Evolutionary conservation across 2,797 vertebrate genomes (phyloP).

Genomic region (Acanthornis magna): DNA sequence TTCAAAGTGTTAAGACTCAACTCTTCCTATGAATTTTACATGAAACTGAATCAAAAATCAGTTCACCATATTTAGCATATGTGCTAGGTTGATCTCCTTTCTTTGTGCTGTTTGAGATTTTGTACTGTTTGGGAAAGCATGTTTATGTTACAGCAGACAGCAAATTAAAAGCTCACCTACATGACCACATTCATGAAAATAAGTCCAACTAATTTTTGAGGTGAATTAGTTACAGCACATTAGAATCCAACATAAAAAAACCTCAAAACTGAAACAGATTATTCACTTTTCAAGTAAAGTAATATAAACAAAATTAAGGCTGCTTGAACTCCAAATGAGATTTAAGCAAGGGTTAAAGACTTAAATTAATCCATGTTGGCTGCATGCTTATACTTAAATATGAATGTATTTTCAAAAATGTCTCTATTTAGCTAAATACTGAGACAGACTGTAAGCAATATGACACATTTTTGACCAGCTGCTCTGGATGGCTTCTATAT

Average conservation of each 20-base stretch:
- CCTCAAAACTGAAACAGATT: background rate
- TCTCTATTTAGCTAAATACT: background rate
- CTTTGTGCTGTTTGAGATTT: background rate
- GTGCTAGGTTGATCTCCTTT: background rate
- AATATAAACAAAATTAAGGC: background rate
- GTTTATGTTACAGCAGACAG: background rate
- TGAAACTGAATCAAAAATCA: background rate
- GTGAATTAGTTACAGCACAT: background rate
- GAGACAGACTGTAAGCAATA: background rate
- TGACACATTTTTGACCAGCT: background rate
- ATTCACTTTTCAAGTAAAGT: background rate
- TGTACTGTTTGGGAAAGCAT: background rate
- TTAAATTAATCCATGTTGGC: background rate
- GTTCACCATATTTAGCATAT: background rate
- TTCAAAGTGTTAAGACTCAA: background rate
- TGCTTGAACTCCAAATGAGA: background rate
- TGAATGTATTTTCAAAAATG: background rate
- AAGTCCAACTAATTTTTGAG: background rate
- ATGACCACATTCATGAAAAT: background rate
- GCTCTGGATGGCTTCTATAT: background rate
- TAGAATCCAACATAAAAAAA: background rate
- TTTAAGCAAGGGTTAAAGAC: background rate
- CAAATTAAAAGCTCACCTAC: background rate
- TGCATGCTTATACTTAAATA: background rate
- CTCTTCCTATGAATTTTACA: background rate